These are phyloP conservation scores for Cephalotes varians DNA, from an alignment of 2,888 invertebrate species.

Conservation along the genomic window DNA sequence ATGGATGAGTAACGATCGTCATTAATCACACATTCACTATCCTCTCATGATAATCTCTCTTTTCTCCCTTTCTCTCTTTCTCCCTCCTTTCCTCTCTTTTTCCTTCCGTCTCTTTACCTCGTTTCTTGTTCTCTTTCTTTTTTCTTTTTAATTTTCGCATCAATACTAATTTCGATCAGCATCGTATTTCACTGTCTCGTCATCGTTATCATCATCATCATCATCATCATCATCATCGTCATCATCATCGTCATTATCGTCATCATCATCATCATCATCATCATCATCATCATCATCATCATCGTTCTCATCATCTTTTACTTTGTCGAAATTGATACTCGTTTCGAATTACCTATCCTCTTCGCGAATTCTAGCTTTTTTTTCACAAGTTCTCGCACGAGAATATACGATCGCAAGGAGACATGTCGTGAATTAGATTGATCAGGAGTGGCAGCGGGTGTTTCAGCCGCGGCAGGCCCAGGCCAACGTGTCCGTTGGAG, in stretches of 20 bases:
- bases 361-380: conserved; percentile 32
- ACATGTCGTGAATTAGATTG: conserved; percentile 63
- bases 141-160: not conserved
- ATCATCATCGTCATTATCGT: not conserved
- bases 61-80: not conserved
- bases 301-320: not conserved
- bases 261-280: not conserved
- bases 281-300: conserved; percentile 14
- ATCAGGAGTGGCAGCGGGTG: conserved; percentile 80
- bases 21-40: not conserved
- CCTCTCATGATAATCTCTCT: not conserved
- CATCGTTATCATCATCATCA: conserved; percentile 19
- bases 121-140: not conserved
- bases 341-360: conserved; percentile 16
- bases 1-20: conserved; percentile 8
- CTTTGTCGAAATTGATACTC: not conserved
- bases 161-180: not conserved
- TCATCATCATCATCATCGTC: not conserved
- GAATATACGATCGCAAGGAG: conserved; percentile 20
- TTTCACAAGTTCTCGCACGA: conserved; percentile 30
- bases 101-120: too few relatives aligned
- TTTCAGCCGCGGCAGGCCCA: conserved; percentile 83
- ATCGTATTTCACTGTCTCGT: not conserved
- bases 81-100: too few relatives aligned
- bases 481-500: conserved; percentile 81